Evolutionary conservation across 2,888 invertebrate genomes (phyloP).

Genomic region (Seira sanloemensis): DNA sequence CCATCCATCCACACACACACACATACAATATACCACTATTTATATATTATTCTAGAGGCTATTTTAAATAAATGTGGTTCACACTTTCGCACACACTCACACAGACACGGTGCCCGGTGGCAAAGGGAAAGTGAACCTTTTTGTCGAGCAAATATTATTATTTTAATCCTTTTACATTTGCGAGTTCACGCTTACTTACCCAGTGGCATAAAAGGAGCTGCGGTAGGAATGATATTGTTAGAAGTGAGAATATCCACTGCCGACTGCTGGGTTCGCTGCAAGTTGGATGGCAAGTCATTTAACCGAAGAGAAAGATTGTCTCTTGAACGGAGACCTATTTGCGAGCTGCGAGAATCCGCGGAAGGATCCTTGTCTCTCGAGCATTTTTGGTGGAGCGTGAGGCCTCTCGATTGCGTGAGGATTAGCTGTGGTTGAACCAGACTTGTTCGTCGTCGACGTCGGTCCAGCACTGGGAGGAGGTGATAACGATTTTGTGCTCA

Average conservation of each 20-base stretch:
- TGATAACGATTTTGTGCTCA: constrained; percentile 67
- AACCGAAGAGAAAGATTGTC: constrained; percentile 95
- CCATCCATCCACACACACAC: neutral
- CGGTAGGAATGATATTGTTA: constrained; percentile 68
- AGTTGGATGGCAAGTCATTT: constrained; percentile 95
- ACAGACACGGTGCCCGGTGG: no score
- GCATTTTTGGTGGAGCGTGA: constrained; percentile 94
- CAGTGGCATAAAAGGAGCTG: constrained; percentile 55
- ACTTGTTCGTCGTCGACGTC: neutral
- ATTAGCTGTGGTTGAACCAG: constrained; percentile 19
- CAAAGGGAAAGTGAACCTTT: neutral
- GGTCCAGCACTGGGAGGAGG: constrained; percentile 65
- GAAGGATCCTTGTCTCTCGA: constrained; percentile 93
- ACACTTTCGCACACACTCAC: neutral
- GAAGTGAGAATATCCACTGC: constrained; percentile 71
- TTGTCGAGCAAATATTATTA: neutral
- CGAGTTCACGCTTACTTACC: constrained; percentile 32
- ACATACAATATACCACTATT: neutral
- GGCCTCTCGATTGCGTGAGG: constrained; percentile 84
- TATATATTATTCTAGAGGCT: no score
- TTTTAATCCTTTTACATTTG: neutral
- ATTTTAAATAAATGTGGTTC: neutral
- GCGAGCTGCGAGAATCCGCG: constrained; percentile 90
- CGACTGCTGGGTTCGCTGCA: constrained; percentile 82
- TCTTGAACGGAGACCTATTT: constrained; percentile 93